Percentiles rank a stretch among this genome's conserved stretches.
These are phyloP conservation scores for Neosilurus hyrtlii DNA, from an alignment of 2,797 vertebrate species.

Conservation along the genomic window DNA sequence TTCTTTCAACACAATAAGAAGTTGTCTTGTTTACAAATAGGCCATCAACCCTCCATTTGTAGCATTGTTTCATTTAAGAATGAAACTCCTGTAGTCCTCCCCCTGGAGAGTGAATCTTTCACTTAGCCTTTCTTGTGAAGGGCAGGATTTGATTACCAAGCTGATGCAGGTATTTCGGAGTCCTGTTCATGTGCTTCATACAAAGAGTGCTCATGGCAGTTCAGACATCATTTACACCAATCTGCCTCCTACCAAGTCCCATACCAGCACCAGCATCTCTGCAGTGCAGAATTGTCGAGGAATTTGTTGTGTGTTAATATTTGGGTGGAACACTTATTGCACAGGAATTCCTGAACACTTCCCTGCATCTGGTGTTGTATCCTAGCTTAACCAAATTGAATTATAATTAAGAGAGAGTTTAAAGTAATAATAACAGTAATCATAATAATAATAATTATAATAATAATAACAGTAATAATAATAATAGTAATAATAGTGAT, in stretches of 20 bases:
- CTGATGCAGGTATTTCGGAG: conserved; percentile 69
- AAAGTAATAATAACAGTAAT: too few relatives aligned
- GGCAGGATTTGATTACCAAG: conserved; percentile 77
- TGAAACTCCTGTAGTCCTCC: conserved; percentile 51
- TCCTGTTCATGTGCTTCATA: conserved; percentile 69
- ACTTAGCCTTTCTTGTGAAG: conserved; percentile 64
- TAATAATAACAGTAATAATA: too few relatives aligned
- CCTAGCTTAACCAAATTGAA: not conserved
- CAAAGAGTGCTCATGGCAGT: conserved; percentile 71
- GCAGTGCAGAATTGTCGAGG: not conserved
- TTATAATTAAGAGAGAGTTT: not conserved
- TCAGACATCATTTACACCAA: conserved; percentile 66
- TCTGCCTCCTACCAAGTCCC: conserved; percentile 33
- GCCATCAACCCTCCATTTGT: conserved; percentile 46
- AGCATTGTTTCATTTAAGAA: conserved; percentile 53
- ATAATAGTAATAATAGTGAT: too few relatives aligned
- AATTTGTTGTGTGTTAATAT: not conserved
- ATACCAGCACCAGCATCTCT: conserved; percentile 17
- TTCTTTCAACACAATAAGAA: not conserved
- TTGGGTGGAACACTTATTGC: not conserved
- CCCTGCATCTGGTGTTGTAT: not conserved
- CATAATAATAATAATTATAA: too few relatives aligned
- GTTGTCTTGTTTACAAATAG: conserved; percentile 40
- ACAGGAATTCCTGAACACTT: not conserved
- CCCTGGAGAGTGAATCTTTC: conserved; percentile 64